phyloP scores from a whole-genome alignment of 2,797 vertebrate species.

The Mormyrops attenuatus region DNA sequence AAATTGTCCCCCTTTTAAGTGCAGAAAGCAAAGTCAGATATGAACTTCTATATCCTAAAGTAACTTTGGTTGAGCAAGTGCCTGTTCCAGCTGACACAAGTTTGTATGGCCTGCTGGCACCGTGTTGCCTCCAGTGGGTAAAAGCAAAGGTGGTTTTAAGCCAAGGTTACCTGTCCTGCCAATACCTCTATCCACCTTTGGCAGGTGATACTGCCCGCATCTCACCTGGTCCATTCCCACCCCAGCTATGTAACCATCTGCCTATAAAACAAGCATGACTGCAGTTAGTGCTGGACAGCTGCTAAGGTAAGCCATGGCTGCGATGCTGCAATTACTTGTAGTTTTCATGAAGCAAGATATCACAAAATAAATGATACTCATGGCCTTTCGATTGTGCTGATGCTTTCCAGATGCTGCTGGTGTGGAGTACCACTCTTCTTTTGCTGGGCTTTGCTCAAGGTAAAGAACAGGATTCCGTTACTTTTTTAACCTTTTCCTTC shows the following conservation, averaged over 20 bases:
- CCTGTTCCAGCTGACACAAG: neutral
- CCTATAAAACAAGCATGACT: slow-evolving; percentile 22
- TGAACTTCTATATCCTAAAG: neutral
- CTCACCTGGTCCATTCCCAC: slow-evolving; percentile 46
- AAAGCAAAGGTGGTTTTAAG: slow-evolving; percentile 1
- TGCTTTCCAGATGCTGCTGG: slow-evolving; percentile 44
- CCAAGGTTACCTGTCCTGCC: slow-evolving; percentile 5
- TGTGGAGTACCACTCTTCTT: slow-evolving; percentile 42
- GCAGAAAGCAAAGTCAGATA: neutral
- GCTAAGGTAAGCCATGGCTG: slow-evolving; percentile 34
- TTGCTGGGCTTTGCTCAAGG: slow-evolving; percentile 40
- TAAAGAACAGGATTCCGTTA: slow-evolving; percentile 24
- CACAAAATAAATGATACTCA: neutral
- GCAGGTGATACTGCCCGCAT: neutral
- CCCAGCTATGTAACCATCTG: neutral
- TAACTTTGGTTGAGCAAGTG: neutral
- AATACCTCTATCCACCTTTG: neutral
- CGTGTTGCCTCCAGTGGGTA: slow-evolving; percentile 1
- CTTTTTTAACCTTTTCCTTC: neutral
- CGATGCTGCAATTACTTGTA: neutral
- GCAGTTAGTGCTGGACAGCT: neutral
- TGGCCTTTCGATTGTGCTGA: neutral
- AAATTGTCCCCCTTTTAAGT: neutral
- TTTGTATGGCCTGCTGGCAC: neutral
- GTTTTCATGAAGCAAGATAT: neutral